Base-by-base conservation (phyloP, 2,888 invertebrate genomes). In the Rhamphomyia laevipes region DNA sequence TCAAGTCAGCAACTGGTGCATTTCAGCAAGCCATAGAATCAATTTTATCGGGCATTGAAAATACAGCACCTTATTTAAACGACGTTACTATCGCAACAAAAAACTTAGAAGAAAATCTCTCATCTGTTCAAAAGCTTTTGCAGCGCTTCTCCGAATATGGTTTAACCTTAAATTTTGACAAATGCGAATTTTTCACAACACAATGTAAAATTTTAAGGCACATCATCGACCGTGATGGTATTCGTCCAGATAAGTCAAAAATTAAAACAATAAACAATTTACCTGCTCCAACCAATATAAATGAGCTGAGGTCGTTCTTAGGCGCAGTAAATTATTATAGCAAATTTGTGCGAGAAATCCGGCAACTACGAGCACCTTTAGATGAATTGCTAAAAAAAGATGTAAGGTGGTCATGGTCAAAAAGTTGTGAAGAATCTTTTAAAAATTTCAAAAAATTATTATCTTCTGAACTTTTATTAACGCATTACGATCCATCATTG, bases 21-120 rank as follows among this genome's bases (percentile, higher is more conserved):
- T 57, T 56, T 46, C 53, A 55, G 23, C 52, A 53, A 41, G 23
- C 48, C 13, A 53, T 55, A 27, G 48, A 52, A 23, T 16, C 51
- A 43, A 54, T 56, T 43, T 31, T 56, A 10, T 43, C 52, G n/a
- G 56, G 47, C 15, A 37, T 56, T 16, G 45, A 38, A 10, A 46
- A 47, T n/a, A 48, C 44, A 12, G 45, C 48, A 40, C 38, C 51
- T 16, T 53, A 51, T 18, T 11, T 56, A 13, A 55, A 56, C 47
- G 55, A 56, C 44, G 52, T 56, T 15, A 42, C 54, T 40, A 35
- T 55, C n/a, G n/a, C n/a, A n/a, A n/a, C n/a, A n/a, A n/a, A n/a
- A n/a, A n/a, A n/a, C n/a, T n/a, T n/a, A n/a, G n/a, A n/a, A n/a
- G n/a, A n/a, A n/a, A 51, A 56, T 17, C 35, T 43, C 2, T 35